A percentile compares a stretch with the other conserved stretches of the same genome.
These are phyloP conservation scores for Rhadina sibilatrix DNA, from an alignment of 2,113 vertebrate species.

Conservation along the genomic window DNA sequence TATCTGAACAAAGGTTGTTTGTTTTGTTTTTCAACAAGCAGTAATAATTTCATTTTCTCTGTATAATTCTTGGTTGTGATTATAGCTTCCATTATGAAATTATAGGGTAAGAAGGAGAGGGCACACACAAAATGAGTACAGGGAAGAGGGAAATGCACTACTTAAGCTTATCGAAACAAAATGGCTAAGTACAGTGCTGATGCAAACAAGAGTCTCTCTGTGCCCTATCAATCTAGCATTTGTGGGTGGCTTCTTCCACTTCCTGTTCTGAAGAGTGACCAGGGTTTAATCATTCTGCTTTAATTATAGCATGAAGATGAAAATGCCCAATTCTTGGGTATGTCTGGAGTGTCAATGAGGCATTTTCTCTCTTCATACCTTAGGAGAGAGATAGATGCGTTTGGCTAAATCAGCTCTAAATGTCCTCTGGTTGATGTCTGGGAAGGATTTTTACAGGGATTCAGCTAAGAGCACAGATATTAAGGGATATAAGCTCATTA, in stretches of 20 bases:
- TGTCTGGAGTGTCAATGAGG: not conserved
- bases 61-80: not conserved
- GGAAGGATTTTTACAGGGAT: not conserved
- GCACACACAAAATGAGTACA: not conserved
- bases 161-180: not conserved
- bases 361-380: not conserved
- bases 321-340: not conserved
- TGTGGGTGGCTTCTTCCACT: not conserved
- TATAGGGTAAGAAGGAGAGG: not conserved
- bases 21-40: not conserved
- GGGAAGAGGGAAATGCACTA: not conserved
- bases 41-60: not conserved
- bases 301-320: not conserved
- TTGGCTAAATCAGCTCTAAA: not conserved
- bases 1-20: not conserved
- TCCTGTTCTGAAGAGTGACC: not conserved
- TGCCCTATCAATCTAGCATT: not conserved
- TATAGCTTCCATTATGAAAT: not conserved
- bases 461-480: not conserved
- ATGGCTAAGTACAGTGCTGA: not conserved
- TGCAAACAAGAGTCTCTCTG: not conserved
- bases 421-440: not conserved
- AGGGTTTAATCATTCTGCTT: not conserved
- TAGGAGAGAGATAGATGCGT: not conserved
- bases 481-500: not conserved